These are phyloP conservation scores for Euglossa dilemma DNA, from an alignment of 1,140 invertebrate genomes.

Conservation along the genomic window DNA sequence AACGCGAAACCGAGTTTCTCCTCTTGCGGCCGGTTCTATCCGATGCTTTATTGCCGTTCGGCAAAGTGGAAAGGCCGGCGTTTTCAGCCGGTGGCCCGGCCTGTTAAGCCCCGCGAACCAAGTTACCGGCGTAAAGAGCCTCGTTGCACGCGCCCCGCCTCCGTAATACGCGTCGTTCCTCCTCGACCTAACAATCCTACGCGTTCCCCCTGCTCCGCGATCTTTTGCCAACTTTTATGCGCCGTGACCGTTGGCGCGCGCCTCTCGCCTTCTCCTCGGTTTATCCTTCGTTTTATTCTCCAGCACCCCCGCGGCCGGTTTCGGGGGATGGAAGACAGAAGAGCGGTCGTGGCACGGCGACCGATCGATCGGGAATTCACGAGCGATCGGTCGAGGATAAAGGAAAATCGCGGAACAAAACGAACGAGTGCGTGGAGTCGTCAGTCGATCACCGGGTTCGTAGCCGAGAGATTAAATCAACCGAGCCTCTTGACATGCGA, in stretches of 20 bases:
- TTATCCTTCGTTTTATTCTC: background rate
- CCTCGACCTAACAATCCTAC: slow-evolving; percentile 24
- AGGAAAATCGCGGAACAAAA: slow-evolving; percentile 10
- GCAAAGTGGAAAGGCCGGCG: slow-evolving; percentile 60
- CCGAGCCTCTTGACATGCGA: slow-evolving; percentile 46
- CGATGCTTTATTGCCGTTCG: slow-evolving; percentile 41
- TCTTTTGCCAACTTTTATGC: background rate
- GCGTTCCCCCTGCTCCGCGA: background rate
- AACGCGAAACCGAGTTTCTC: slow-evolving; percentile 37
- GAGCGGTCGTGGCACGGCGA: background rate
- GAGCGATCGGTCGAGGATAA: slow-evolving; percentile 13
- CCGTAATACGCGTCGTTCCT: background rate
- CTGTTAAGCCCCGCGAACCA: slow-evolving; percentile 55
- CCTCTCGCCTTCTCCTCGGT: too few species aligned
- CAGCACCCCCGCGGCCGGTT: too few species aligned
- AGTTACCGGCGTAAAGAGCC: slow-evolving; percentile 58
- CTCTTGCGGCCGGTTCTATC: slow-evolving; percentile 27
- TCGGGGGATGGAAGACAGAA: background rate
- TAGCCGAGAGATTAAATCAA: slow-evolving; percentile 60
- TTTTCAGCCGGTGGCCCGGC: slow-evolving; percentile 36
- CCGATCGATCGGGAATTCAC: slow-evolving; percentile 27
- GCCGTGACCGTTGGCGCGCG: background rate
- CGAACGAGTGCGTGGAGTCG: slow-evolving; percentile 9
- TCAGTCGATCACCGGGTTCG: slow-evolving; percentile 1
- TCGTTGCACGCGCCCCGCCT: background rate